A percentile compares a stretch with the other conserved stretches of the same genome.
These are phyloP conservation scores for Cataglyphis altisquamis DNA, from an alignment of 2,888 invertebrate genomes.

Conservation along the genomic window DNA sequence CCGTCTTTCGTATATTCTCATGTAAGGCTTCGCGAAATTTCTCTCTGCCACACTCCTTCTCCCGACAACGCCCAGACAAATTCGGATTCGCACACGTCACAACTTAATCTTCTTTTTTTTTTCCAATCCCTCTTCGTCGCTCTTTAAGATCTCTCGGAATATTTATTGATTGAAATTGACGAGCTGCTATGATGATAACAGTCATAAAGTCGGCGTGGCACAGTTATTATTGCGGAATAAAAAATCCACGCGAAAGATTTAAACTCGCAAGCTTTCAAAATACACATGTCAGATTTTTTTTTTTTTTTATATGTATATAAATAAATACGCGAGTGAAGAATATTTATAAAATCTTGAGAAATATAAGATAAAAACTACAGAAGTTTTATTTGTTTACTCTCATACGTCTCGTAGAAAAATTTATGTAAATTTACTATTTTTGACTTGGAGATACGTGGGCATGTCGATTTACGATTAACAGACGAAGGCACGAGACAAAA, in stretches of 20 bases:
- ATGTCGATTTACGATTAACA: constrained; percentile 39
- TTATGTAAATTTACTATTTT: background rate
- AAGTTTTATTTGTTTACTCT: background rate
- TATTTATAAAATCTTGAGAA: background rate
- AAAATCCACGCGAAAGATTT: background rate
- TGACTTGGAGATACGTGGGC: background rate
- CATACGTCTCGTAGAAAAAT: background rate
- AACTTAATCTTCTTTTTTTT: constrained; percentile 5
- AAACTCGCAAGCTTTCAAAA: background rate
- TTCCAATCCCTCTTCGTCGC: background rate
- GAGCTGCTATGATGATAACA: background rate
- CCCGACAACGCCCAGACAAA: constrained; percentile 38
- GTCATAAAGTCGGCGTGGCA: background rate
- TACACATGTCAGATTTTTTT: background rate
- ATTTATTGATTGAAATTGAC: constrained; percentile 33
- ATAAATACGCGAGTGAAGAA: background rate
- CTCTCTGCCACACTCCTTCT: constrained; percentile 40
- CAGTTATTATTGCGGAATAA: background rate
- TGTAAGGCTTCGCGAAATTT: constrained; percentile 77
- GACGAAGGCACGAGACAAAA: constrained; percentile 21
- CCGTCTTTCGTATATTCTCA: constrained; percentile 64
- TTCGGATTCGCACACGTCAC: constrained; percentile 12
- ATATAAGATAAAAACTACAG: background rate
- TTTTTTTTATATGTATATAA: background rate
- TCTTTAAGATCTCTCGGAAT: background rate